Evolutionary conservation across 2,888 invertebrate genomes (phyloP), one percentile per base, ranked within the genome.

Genomic region (Ypsolopha scabrella): DNA sequence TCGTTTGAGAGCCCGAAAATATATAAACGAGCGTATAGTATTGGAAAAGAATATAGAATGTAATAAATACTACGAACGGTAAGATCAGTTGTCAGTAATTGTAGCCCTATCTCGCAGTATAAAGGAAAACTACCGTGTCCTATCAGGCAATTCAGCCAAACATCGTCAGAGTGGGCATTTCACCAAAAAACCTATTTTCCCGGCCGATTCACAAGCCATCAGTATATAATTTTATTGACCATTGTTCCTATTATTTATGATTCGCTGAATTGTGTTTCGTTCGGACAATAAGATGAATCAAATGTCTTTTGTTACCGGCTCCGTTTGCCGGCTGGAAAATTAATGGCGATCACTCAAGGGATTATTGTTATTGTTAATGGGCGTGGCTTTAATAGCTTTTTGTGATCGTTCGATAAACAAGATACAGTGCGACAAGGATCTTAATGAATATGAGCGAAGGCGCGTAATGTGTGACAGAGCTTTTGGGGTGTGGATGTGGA

Each of bases 171-270:
- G 11, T 35, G 47, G 37, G 11, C n/a, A 41, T 41, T 24, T 14
- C 33, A 14, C 4, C 37, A 11, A 36, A 37, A 48, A 70, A 72
- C 72, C 70, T 72, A 70, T 73, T 72, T 68, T 70, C 69, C 65
- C 68, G 64, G 64, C 64, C 72, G 71, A 71, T 73, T 74, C 70
- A 68, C 65, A 65, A 66, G 61, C 70, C 68, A 69, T 69, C 65
- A 68, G 66, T 70, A 77, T 76, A 73, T 79, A 78, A 78, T 78
- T 81, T 81, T 80, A 80, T 79, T 75, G 80, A 72, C 73, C 75
- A 80, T 81, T 81, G 80, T 80, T 80, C 78, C 69, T 70, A 71
- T 75, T 77, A 79, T 81, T 81, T 81, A 81, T 79, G 77, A 79
- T 72, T 74, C 72, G 67, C 67, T 63, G 73, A 24, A 79, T 77